These are phyloP conservation scores for Morone saxatilis DNA, from an alignment of 2,113 vertebrate species.

Conservation along the genomic window DNA sequence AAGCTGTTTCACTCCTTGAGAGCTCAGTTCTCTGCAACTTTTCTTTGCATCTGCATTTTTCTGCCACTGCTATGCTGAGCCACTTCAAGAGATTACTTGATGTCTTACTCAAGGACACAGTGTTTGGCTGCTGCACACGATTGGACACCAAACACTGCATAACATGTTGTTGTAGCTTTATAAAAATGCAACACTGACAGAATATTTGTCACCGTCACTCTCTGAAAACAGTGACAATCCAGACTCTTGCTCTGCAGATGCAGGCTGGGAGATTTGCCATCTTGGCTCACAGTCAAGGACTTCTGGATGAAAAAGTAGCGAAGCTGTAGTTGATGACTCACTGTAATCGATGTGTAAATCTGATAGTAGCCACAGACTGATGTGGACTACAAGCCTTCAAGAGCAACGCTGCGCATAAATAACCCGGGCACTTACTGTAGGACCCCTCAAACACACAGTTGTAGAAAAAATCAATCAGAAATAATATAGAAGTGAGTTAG, in stretches of 20 bases:
- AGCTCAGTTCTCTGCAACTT: background rate
- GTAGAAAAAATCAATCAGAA: constrained; percentile 27
- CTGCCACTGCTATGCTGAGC: background rate
- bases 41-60: background rate
- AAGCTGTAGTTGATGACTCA: background rate
- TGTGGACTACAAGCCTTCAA: constrained; percentile 2
- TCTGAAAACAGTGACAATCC: background rate
- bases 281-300: background rate
- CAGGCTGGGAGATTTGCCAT: background rate
- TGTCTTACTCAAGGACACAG: background rate
- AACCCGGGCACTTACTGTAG: background rate
- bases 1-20: background rate
- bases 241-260: background rate
- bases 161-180: background rate
- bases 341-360: constrained; percentile 41
- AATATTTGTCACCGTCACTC: background rate
- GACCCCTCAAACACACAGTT: constrained; percentile 13
- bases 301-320: background rate
- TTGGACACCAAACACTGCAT: background rate
- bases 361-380: background rate
- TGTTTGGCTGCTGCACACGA: background rate
- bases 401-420: constrained; percentile 39
- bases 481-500: no score
- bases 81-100: background rate
- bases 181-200: background rate